Evolutionary conservation across 2,797 vertebrate species (phyloP).

Genomic region (Crypturellus tataupa): DNA sequence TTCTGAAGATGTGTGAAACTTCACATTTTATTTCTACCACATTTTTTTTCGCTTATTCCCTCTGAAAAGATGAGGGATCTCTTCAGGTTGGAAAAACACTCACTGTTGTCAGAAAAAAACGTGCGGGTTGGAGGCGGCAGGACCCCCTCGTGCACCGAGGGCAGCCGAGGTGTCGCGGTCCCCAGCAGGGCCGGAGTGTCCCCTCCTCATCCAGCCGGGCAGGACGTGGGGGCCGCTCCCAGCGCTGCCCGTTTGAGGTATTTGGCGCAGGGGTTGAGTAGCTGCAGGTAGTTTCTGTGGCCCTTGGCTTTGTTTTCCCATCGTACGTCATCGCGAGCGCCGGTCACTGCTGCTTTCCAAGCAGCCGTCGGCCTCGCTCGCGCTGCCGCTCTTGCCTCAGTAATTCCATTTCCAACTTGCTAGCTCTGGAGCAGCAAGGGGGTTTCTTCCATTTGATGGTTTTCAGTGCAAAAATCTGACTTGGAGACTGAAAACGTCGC

Average conservation of each 20-base stretch:
- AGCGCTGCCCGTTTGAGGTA: neutral
- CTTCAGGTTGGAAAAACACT: neutral
- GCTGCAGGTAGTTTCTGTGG: neutral
- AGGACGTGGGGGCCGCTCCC: too few species aligned
- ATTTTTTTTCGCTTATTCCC: neutral
- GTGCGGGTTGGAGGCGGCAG: too few species aligned
- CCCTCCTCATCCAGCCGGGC: too few species aligned
- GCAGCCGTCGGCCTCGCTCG: constrained; percentile 20
- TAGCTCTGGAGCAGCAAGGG: constrained; percentile 9
- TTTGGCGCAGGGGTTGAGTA: neutral
- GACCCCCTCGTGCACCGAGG: too few species aligned
- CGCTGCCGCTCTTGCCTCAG: constrained; percentile 26
- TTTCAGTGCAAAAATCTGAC: neutral
- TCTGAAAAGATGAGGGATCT: neutral
- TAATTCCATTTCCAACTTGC: constrained; percentile 60
- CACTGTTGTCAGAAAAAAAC: too few species aligned
- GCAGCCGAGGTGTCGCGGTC: too few species aligned
- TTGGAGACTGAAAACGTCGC: constrained; percentile 24
- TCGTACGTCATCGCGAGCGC: constrained; percentile 22
- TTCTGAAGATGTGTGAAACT: neutral
- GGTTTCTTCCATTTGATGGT: neutral
- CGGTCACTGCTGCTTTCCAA: constrained; percentile 43
- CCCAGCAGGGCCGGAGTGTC: too few species aligned
- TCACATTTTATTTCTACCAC: neutral
- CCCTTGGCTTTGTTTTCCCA: constrained; percentile 44